These are phyloP conservation scores for Drosophila yooni DNA, from an alignment of 2,888 invertebrate genomes.

Conservation along the genomic window DNA sequence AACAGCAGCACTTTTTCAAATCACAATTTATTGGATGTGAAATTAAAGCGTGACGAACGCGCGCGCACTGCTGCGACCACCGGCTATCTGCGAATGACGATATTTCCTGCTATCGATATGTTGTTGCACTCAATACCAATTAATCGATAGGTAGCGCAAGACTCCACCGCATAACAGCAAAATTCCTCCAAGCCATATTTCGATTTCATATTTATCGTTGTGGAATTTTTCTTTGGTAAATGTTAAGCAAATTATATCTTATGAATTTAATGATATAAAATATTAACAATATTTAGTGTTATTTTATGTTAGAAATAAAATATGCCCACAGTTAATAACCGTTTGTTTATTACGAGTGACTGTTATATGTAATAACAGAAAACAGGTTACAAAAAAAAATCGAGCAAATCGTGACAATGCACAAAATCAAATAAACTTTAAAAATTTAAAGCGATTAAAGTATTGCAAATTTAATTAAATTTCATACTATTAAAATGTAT, in stretches of 20 bases:
- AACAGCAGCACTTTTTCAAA: constrained; percentile 77
- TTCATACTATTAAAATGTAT: neutral
- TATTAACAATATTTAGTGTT: neutral
- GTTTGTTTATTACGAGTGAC: constrained; percentile 1
- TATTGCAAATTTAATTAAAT: neutral
- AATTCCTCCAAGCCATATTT: neutral
- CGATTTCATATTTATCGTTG: neutral
- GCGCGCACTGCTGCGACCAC: constrained; percentile 73
- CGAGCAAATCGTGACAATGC: constrained; percentile 42
- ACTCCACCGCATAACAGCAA: constrained; percentile 5
- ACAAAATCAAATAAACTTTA: constrained; percentile 22
- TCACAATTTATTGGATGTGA: constrained; percentile 66
- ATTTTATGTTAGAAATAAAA: neutral
- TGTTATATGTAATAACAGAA: constrained; percentile 25
- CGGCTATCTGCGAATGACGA: constrained; percentile 53
- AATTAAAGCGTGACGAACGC: constrained; percentile 73
- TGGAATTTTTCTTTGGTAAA: neutral
- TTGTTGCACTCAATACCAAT: neutral
- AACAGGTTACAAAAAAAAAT: constrained; percentile 27
- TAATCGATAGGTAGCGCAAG: constrained; percentile 4
- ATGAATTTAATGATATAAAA: neutral
- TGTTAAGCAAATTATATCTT: neutral
- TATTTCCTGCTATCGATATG: constrained; percentile 31
- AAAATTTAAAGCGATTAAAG: neutral
- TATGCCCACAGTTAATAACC: constrained; percentile 4